Evolutionary conservation across 1,140 invertebrate genomes (phyloP).

Genomic region (Zaprionus vittiger): DNA sequence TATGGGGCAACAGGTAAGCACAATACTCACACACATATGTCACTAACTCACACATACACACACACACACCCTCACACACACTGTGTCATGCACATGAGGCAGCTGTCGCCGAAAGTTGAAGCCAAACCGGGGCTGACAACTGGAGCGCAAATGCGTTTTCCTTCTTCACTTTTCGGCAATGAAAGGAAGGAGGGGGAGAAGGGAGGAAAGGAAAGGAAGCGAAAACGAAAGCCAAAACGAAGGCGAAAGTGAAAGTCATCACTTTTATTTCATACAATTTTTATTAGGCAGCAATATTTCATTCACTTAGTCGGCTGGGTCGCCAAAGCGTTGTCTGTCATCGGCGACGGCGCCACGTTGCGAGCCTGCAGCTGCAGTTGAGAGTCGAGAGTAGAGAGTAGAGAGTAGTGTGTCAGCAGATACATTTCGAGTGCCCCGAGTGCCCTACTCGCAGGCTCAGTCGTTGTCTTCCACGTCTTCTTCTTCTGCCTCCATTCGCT

Average conservation of each 20-base stretch:
- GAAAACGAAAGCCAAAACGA: slow-evolving; percentile 7
- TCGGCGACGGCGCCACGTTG: neutral
- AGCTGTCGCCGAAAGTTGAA: slow-evolving; percentile 33
- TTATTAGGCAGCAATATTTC: slow-evolving; percentile 79
- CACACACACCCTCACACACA: slow-evolving; percentile 7
- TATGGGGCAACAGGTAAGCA: slow-evolving; percentile 16
- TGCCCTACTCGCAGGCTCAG: neutral
- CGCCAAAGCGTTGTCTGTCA: slow-evolving; percentile 46
- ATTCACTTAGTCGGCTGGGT: slow-evolving; percentile 67
- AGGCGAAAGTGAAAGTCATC: slow-evolving; percentile 77
- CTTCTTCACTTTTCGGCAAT: neutral
- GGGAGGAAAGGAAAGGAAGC: too few relatives aligned
- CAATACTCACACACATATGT: neutral
- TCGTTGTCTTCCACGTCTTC: neutral
- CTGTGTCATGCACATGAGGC: slow-evolving; percentile 10
- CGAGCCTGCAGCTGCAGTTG: slow-evolving; percentile 24
- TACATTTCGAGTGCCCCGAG: neutral
- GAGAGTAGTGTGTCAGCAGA: neutral
- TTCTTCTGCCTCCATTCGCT: slow-evolving; percentile 51
- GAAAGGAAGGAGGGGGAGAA: slow-evolving; percentile 4
- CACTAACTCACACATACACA: neutral
- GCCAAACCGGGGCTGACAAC: slow-evolving; percentile 15
- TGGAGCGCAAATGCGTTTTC: slow-evolving; percentile 1
- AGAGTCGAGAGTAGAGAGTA: neutral
- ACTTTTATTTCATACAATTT: slow-evolving; percentile 81